These are phyloP conservation scores for Glomeris maerens DNA, from an alignment of 1,140 invertebrate species.

Conservation along the genomic window DNA sequence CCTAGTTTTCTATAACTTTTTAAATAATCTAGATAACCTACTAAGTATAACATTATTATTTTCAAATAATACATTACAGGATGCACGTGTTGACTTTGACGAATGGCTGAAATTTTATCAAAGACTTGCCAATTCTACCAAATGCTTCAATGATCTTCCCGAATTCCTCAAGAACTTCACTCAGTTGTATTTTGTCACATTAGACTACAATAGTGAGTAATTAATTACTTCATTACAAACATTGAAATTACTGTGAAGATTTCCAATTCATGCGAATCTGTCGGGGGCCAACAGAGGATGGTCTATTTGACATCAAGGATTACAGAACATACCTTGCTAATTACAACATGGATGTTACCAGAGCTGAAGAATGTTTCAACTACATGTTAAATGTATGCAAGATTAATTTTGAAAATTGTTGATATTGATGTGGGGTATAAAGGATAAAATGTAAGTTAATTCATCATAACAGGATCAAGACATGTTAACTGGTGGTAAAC, in stretches of 20 bases:
- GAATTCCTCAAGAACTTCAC: slow-evolving; percentile 25
- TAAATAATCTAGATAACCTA: not conserved
- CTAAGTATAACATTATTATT: not conserved
- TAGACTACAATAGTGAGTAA: slow-evolving; percentile 25
- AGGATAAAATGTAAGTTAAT: not conserved
- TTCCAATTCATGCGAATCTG: not conserved
- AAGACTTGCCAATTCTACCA: slow-evolving; percentile 22
- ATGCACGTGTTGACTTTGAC: slow-evolving; percentile 24
- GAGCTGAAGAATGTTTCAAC: slow-evolving; percentile 25
- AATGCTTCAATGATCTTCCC: slow-evolving; percentile 20
- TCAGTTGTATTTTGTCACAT: slow-evolving; percentile 23
- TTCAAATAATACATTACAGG: slow-evolving; percentile 16
- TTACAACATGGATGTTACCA: slow-evolving; percentile 21
- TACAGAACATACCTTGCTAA: slow-evolving; percentile 25
- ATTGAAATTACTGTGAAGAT: slow-evolving; percentile 3
- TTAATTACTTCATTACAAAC: slow-evolving; percentile 3
- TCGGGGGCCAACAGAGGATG: slow-evolving; percentile 20
- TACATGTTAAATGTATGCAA: slow-evolving; percentile 23
- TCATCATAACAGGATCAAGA: slow-evolving; percentile 19
- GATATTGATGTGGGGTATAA: slow-evolving; percentile 6
- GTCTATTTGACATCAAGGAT: slow-evolving; percentile 26
- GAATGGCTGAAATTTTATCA: slow-evolving; percentile 26
- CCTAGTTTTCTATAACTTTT: not conserved
- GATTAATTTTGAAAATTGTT: no score
- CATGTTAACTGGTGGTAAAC: slow-evolving; percentile 20